Evolutionary conservation across 2,888 invertebrate genomes (phyloP).

Genomic region (Apodemia duryi): DNA sequence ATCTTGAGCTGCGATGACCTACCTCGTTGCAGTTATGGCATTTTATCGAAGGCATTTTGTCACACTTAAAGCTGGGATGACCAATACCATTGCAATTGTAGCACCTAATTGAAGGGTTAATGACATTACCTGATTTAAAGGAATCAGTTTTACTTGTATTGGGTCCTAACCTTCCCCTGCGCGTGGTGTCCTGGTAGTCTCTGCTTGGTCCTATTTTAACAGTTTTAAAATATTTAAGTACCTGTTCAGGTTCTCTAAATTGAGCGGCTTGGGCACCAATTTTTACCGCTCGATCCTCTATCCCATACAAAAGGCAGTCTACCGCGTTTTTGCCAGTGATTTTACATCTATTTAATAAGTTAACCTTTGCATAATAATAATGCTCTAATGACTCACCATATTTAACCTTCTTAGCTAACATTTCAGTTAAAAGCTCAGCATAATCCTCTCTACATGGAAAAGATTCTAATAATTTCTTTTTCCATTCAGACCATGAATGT

Average conservation of each 20-base stretch:
- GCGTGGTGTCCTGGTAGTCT: neutral
- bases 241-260: neutral
- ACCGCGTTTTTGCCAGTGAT: constrained; percentile 26
- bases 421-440: constrained; percentile 28
- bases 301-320: constrained; percentile 23
- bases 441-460: constrained; percentile 29
- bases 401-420: constrained; percentile 24
- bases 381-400: constrained; percentile 29
- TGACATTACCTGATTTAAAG: neutral
- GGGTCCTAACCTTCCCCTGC: neutral
- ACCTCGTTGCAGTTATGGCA: no score
- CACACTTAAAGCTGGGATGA: neutral
- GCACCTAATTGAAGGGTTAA: neutral
- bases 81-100: neutral
- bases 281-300: constrained; percentile 26
- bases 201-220: neutral
- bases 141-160: neutral
- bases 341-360: constrained; percentile 27
- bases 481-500: constrained; percentile 28
- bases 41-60: neutral
- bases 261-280: constrained; percentile 20
- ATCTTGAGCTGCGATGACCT: no score
- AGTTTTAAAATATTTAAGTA: neutral
- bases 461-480: constrained; percentile 25
- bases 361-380: constrained; percentile 27